Conservation (phyloP, 2,797 vertebrate species). For the Remorina albescens region DNA sequence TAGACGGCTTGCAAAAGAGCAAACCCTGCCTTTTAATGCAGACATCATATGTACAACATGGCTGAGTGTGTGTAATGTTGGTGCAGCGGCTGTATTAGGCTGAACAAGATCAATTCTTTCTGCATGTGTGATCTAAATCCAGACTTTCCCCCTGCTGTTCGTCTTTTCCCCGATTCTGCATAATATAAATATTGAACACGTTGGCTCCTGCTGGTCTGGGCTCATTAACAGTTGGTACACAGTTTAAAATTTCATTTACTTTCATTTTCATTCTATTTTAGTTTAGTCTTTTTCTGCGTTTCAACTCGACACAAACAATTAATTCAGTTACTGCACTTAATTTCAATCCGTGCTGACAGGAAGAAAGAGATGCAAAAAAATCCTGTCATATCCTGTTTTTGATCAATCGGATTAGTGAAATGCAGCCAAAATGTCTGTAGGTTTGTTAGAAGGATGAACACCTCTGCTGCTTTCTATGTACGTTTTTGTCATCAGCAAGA, state of each 20-base stretch:
- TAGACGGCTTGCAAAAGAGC: constrained; percentile 6
- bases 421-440: neutral
- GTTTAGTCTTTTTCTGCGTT: neutral
- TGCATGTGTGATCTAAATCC: constrained; percentile 5
- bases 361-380: neutral
- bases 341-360: neutral
- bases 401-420: neutral
- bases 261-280: too few species aligned
- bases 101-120: neutral
- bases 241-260: neutral
- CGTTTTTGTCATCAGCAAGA: neutral
- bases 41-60: neutral
- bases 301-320: neutral
- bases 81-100: neutral
- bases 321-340: neutral
- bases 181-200: constrained; percentile 4
- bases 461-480: too few species aligned
- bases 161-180: neutral
- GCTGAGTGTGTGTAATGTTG: neutral
- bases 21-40: constrained; percentile 13
- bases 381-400: constrained; percentile 9
- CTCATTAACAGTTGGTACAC: neutral
- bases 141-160: neutral
- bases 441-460: neutral
- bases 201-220: neutral